Conservation (phyloP, 1,140 invertebrate species). For the Lordiphosa stackelbergi region DNA sequence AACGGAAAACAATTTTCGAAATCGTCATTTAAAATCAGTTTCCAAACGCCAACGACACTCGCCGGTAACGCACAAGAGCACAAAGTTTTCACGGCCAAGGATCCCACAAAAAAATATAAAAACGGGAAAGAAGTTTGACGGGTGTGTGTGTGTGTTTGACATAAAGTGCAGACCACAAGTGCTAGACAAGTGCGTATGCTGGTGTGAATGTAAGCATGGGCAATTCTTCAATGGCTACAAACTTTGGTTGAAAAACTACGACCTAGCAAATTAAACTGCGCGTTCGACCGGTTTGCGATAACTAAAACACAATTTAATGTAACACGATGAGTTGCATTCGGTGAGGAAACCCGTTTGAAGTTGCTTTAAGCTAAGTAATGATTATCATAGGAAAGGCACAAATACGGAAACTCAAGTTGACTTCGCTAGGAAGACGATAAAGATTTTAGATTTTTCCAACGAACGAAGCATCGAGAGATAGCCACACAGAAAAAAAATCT, state of each 20-base stretch:
- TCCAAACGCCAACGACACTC: conserved; percentile 23
- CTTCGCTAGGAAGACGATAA: too few species aligned
- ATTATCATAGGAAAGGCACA: neutral
- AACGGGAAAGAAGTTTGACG: neutral
- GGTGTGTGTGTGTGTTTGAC: conserved; percentile 16
- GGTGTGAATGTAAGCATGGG: neutral
- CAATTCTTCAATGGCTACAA: conserved; percentile 1
- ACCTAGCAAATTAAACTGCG: conserved; percentile 5
- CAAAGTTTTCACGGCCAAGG: conserved; percentile 3
- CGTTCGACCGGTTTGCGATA: conserved; percentile 19
- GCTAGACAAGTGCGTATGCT: neutral
- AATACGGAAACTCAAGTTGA: neutral
- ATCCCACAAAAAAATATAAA: neutral
- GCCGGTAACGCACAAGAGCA: conserved; percentile 5
- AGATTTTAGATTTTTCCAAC: too few species aligned
- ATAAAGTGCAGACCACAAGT: neutral
- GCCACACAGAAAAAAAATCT: too few species aligned
- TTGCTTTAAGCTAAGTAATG: neutral
- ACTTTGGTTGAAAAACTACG: conserved; percentile 1
- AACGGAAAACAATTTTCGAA: conserved; percentile 17
- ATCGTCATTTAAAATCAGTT: conserved; percentile 36
- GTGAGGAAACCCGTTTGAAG: conserved; percentile 15
- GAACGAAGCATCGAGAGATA: too few species aligned
- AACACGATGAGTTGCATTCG: conserved; percentile 16
- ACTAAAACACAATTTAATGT: conserved; percentile 10